A percentile compares a stretch with the other conserved stretches of the same genome.
Conservation (phyloP, 2,113 vertebrate genomes). For the Numenius arquata region DNA sequence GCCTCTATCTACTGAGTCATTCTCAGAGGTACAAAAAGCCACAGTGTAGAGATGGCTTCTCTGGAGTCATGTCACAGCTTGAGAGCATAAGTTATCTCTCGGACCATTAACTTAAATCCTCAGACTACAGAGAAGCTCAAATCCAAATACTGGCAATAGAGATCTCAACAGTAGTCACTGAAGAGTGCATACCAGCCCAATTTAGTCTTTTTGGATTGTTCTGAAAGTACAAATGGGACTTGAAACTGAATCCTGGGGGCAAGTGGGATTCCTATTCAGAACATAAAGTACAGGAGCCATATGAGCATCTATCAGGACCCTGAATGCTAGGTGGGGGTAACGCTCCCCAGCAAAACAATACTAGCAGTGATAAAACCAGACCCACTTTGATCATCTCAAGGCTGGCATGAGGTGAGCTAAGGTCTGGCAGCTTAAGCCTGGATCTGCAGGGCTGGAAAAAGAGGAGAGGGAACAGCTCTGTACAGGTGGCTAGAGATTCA, state of each 20-base stretch:
- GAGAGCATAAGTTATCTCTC: neutral
- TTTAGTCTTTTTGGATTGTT: neutral
- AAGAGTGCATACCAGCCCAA: neutral
- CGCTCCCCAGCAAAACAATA: neutral
- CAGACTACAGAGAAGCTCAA: neutral
- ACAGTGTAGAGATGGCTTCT: neutral
- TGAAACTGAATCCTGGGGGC: neutral
- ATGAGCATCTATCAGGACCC: neutral
- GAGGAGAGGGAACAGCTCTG: neutral
- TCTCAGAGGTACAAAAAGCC: neutral
- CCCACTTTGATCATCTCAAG: rapidly evolving
- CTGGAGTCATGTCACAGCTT: neutral
- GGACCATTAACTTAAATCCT: neutral
- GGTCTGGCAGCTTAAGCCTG: neutral
- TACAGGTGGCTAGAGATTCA: neutral
- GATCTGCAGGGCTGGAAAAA: neutral
- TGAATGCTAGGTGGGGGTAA: neutral
- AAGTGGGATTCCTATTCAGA: neutral
- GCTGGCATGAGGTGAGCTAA: neutral
- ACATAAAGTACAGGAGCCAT: neutral
- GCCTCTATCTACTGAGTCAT: neutral
- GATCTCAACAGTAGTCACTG: neutral
- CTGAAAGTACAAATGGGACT: neutral
- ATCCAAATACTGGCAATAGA: neutral
- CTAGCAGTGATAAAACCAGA: neutral